phyloP scores from a whole-genome alignment of 2,888 invertebrate genomes.

The Netelia inedita region DNA sequence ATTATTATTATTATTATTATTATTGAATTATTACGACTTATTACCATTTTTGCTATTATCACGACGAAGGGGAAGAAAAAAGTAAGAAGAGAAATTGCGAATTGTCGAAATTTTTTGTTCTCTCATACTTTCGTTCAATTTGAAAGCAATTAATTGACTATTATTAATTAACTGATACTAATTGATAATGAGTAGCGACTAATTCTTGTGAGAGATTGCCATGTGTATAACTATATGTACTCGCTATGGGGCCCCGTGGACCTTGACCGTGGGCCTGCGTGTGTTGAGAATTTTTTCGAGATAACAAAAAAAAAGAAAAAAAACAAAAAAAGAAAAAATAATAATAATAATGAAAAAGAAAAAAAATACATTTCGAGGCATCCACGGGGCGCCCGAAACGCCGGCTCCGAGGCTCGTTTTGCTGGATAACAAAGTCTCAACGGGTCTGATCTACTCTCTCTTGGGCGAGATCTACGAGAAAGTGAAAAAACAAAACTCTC shows the following conservation, averaged over 20 bases:
- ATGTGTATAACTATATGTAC: slow-evolving; percentile 85
- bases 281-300: slow-evolving; percentile 62
- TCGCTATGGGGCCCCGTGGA: slow-evolving; percentile 82
- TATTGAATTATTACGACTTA: slow-evolving; percentile 67
- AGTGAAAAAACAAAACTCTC: not conserved
- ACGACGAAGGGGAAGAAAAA: slow-evolving; percentile 39
- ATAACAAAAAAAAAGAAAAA: slow-evolving; percentile 53
- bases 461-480: slow-evolving; percentile 8
- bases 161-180: slow-evolving; percentile 83
- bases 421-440: slow-evolving; percentile 31
- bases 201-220: slow-evolving; percentile 85
- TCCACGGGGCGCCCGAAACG: slow-evolving; percentile 82
- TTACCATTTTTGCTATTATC: slow-evolving; percentile 74
- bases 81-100: slow-evolving; percentile 46
- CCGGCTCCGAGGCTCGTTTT: slow-evolving; percentile 79
- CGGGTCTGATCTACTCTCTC: slow-evolving; percentile 23
- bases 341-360: slow-evolving; percentile 30
- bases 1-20: slow-evolving; percentile 66
- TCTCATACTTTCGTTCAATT: not conserved
- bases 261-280: slow-evolving; percentile 71
- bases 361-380: slow-evolving; percentile 63
- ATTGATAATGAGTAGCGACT: slow-evolving; percentile 84
- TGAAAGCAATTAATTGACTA: slow-evolving; percentile 80
- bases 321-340: slow-evolving; percentile 48
- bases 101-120: slow-evolving; percentile 46